Evolutionary conservation across 2,113 vertebrate genomes (phyloP).

Genomic region (Uropsilus gracilis): DNA sequence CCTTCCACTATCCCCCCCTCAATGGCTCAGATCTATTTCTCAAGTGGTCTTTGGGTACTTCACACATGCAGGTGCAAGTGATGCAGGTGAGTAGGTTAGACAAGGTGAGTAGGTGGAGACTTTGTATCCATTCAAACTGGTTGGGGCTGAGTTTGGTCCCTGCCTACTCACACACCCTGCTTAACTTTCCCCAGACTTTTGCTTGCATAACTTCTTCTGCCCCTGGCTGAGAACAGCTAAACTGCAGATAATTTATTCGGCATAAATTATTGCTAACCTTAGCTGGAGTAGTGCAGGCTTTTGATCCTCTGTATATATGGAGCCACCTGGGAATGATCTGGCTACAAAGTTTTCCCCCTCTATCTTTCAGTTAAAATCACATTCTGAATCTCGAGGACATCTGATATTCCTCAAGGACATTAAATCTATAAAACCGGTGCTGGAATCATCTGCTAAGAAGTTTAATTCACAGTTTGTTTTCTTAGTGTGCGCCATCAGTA

Average conservation of each 20-base stretch:
- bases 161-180: not conserved
- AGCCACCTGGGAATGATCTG: constrained; percentile 78
- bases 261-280: constrained; percentile 87
- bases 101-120: not conserved
- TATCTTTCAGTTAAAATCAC: constrained; percentile 79
- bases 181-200: not conserved
- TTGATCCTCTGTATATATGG: constrained; percentile 81
- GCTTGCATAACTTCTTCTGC: constrained; percentile 73
- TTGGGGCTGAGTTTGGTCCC: not conserved
- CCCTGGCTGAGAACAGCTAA: constrained; percentile 83
- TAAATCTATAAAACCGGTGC: constrained; percentile 80
- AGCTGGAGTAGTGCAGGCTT: constrained; percentile 81
- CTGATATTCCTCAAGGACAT: constrained; percentile 78
- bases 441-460: constrained; percentile 72
- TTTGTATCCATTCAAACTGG: no score
- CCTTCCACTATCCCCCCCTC: no score
- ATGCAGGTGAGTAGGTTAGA: no score
- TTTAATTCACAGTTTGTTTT: constrained; percentile 80
- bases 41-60: not conserved
- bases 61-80: not conserved
- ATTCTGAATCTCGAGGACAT: constrained; percentile 79
- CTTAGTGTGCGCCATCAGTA: constrained; percentile 80
- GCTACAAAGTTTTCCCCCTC: constrained; percentile 76
- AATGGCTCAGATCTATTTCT: not conserved
- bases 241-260: constrained; percentile 86